Conservation (phyloP, 1,140 invertebrate species). For the Penaeus vannamei region DNA sequence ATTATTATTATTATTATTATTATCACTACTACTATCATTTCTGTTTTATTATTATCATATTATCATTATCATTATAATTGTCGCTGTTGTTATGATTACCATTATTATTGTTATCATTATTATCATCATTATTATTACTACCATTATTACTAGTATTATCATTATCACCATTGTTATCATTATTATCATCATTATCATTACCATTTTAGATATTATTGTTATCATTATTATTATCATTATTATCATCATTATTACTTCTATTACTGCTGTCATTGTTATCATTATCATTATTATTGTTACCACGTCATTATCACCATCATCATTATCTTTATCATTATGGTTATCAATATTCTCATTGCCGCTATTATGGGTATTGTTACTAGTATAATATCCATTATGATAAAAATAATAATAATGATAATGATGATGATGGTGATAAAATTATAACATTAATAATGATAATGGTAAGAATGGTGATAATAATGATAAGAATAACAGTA, state of each 20-base stretch:
- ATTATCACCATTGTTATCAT: not conserved
- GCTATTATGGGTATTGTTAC: too few relatives aligned
- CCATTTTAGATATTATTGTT: not conserved
- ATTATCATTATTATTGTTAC: too few relatives aligned
- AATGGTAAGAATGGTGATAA: too few relatives aligned
- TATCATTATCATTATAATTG: not conserved
- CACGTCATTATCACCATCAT: too few relatives aligned
- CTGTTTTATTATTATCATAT: conserved; percentile 24
- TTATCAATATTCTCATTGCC: too few relatives aligned
- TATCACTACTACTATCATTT: not conserved
- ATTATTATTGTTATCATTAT: not conserved
- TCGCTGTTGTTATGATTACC: not conserved
- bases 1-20: conserved; percentile 25
- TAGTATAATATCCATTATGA: too few relatives aligned
- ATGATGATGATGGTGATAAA: too few relatives aligned
- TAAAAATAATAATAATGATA: too few relatives aligned
- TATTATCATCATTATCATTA: not conserved
- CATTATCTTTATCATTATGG: too few relatives aligned
- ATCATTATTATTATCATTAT: conserved; percentile 29
- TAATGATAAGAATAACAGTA: too few relatives aligned
- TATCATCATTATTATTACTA: not conserved
- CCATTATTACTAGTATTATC: not conserved
- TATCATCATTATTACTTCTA: not conserved
- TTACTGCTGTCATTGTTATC: not conserved
- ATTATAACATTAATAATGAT: too few relatives aligned